These are phyloP conservation scores for Myiozetetes cayanensis DNA, from an alignment of 2,113 vertebrate genomes.

Conservation along the genomic window DNA sequence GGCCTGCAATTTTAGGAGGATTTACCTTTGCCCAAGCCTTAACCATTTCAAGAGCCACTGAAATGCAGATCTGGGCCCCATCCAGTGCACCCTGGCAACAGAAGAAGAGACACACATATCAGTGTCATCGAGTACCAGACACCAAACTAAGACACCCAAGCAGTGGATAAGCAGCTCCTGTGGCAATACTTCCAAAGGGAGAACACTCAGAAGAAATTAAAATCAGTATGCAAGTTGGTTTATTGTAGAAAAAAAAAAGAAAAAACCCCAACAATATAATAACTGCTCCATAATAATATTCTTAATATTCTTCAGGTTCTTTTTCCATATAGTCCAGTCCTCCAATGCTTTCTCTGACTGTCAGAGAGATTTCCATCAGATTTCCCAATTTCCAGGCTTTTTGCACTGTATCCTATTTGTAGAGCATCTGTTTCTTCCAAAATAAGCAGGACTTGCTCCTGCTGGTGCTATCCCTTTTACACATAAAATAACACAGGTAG, in stretches of 20 bases:
- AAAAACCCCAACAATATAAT: not conserved
- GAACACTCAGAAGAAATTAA: not conserved
- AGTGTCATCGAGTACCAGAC: not conserved
- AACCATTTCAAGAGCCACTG: not conserved
- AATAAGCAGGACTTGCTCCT: not conserved
- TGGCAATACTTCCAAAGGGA: not conserved
- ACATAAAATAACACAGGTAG: not conserved
- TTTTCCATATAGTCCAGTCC: not conserved
- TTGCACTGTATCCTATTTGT: not conserved
- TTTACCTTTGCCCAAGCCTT: not conserved
- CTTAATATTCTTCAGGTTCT: not conserved
- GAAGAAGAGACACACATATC: rapidly evolving
- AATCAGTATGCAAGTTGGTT: not conserved
- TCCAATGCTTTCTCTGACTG: not conserved
- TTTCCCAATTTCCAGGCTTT: not conserved
- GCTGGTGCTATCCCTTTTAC: not conserved
- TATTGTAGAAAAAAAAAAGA: not conserved
- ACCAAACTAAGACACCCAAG: not conserved
- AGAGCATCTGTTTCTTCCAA: not conserved
- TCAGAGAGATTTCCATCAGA: not conserved
- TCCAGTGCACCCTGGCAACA: not conserved
- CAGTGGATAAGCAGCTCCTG: not conserved
- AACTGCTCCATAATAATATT: not conserved
- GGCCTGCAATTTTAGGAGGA: not conserved
- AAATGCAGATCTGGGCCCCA: not conserved